A percentile compares a stretch with the other conserved stretches of the same genome.
Evolutionary conservation across 1,140 invertebrate species (phyloP).

Genomic region (Panulirus ornatus): DNA sequence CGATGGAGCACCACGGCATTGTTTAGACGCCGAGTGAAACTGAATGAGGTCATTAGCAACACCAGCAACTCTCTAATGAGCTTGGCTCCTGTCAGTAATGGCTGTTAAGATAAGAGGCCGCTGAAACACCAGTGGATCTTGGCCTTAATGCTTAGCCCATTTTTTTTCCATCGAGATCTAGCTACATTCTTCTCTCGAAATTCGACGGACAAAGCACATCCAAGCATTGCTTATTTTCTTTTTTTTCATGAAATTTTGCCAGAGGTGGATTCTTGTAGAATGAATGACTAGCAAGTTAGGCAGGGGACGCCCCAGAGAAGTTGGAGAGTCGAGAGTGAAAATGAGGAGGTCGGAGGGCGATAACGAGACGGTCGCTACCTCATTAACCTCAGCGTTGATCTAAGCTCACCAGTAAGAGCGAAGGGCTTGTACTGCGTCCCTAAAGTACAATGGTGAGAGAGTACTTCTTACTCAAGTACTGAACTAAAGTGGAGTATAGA

Average conservation of each 20-base stretch:
- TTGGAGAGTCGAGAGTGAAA: conserved; percentile 65
- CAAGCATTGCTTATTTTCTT: too few relatives aligned
- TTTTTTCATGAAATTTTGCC: too few relatives aligned
- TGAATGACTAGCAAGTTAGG: conserved; percentile 58
- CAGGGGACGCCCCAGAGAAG: conserved; percentile 34
- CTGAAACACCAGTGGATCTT: conserved; percentile 1
- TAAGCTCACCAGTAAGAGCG: conserved; percentile 63
- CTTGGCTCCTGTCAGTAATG: conserved; percentile 6
- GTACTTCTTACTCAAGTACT: background rate
- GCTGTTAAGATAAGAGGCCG: conserved; percentile 24
- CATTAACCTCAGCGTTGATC: conserved; percentile 69
- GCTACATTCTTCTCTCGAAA: background rate
- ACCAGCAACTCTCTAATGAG: conserved; percentile 48
- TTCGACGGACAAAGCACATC: background rate
- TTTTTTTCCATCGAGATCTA: background rate
- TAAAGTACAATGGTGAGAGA: conserved; percentile 42
- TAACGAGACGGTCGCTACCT: conserved; percentile 65
- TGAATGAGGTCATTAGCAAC: conserved; percentile 63
- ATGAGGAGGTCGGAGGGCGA: conserved; percentile 59
- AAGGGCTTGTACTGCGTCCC: conserved; percentile 45
- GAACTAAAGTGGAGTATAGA: too few relatives aligned
- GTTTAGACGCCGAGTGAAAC: conserved; percentile 49
- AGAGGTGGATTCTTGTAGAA: conserved; percentile 37
- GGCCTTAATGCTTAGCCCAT: background rate
- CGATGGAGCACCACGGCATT: too few relatives aligned